phyloP scores from a whole-genome alignment of 2,888 invertebrate species.

The Macropis europaea region DNA sequence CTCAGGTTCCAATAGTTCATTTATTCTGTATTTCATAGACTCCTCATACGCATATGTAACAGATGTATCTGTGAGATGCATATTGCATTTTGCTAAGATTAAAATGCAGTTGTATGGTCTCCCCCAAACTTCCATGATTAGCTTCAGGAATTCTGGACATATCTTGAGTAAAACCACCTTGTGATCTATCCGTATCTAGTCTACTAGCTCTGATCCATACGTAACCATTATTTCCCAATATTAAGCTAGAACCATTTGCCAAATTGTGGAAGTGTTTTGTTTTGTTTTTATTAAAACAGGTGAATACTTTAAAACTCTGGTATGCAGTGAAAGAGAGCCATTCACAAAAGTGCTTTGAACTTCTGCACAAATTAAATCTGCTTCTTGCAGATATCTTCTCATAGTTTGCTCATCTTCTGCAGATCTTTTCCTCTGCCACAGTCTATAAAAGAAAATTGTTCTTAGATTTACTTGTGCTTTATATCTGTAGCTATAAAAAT shows the following conservation, averaged over 20 bases:
- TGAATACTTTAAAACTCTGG: constrained; percentile 96
- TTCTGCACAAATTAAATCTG: constrained; percentile 98
- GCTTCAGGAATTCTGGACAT: constrained; percentile 84
- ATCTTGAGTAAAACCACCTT: constrained; percentile 90
- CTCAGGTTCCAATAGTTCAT: constrained; percentile 91
- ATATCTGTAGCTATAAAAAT: background rate
- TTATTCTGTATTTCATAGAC: constrained; percentile 89
- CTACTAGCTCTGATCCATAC: constrained; percentile 93
- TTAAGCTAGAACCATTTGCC: constrained; percentile 94
- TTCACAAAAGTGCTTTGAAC: constrained; percentile 96
- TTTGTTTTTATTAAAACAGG: constrained; percentile 94
- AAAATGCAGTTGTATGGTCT: constrained; percentile 94
- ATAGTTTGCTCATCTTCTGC: constrained; percentile 99
- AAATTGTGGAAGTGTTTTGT: constrained; percentile 98
- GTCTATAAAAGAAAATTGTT: background rate
- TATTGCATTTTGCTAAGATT: constrained; percentile 91
- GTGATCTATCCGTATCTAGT: constrained; percentile 84
- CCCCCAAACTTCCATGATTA: constrained; percentile 92
- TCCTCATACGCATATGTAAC: constrained; percentile 95
- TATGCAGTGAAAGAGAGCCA: constrained; percentile 95
- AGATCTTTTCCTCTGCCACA: constrained; percentile 88
- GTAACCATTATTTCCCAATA: constrained; percentile 97
- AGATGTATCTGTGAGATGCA: constrained; percentile 95
- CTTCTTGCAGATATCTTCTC: constrained; percentile 96
- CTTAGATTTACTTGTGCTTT: background rate